phyloP scores from a whole-genome alignment of 1,140 invertebrate species.

The Drosophila bipectinata region DNA sequence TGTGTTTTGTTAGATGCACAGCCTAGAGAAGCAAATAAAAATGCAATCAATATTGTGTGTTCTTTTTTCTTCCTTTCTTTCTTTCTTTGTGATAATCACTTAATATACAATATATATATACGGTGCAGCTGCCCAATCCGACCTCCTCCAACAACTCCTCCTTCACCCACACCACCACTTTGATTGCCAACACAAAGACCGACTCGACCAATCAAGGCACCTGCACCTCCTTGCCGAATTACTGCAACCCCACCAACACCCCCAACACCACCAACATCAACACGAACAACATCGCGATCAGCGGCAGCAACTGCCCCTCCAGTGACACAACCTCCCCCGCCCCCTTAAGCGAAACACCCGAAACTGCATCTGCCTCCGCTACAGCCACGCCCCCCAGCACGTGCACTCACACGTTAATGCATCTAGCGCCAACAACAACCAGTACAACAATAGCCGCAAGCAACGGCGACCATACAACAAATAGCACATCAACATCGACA shows the following conservation, averaged over 20 bases:
- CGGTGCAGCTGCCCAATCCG: slow-evolving; percentile 37
- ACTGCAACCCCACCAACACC: slow-evolving; percentile 47
- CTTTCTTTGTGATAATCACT: slow-evolving; percentile 70
- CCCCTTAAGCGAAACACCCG: slow-evolving; percentile 23
- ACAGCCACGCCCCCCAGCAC: slow-evolving; percentile 58
- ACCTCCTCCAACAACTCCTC: slow-evolving; percentile 51
- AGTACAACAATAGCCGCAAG: slow-evolving; percentile 54
- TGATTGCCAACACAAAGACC: slow-evolving; percentile 32
- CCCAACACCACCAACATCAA: slow-evolving; percentile 27
- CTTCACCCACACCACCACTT: slow-evolving; percentile 49
- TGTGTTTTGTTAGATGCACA: slow-evolving; percentile 34
- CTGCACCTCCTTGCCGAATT: slow-evolving; percentile 61
- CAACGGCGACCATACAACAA: slow-evolving; percentile 51
- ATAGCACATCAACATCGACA: slow-evolving; percentile 47
- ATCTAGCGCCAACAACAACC: slow-evolving; percentile 42
- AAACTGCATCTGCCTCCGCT: slow-evolving; percentile 21
- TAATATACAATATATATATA: slow-evolving; percentile 34
- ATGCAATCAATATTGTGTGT: slow-evolving; percentile 65
- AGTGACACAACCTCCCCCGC: slow-evolving; percentile 26
- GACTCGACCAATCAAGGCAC: slow-evolving; percentile 59
- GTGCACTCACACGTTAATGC: slow-evolving; percentile 67
- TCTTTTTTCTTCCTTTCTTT: slow-evolving; percentile 78
- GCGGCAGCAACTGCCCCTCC: slow-evolving; percentile 8
- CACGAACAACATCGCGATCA: slow-evolving; percentile 9
- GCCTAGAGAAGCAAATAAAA: slow-evolving; percentile 28